Conservation (phyloP, 2,113 vertebrate genomes). For the Natator depressus region DNA sequence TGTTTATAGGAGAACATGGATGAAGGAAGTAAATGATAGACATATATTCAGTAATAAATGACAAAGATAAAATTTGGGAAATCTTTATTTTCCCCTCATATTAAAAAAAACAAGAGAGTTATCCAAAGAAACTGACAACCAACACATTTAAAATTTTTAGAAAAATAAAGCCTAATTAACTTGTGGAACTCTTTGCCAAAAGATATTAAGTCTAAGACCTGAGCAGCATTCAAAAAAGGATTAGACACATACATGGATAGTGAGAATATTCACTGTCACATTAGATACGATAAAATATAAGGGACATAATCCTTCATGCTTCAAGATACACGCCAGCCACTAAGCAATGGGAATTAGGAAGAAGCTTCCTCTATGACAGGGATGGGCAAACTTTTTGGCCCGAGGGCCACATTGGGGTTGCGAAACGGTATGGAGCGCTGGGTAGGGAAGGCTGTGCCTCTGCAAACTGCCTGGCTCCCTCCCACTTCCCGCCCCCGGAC, state of each 20-base stretch:
- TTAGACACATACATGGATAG: neutral
- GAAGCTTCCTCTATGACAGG: neutral
- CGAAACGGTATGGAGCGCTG: too few species aligned
- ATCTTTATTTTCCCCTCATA: neutral
- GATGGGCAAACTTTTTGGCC: too few species aligned
- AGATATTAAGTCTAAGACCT: neutral
- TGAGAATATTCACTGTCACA: neutral
- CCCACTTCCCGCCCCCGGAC: too few species aligned
- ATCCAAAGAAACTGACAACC: neutral
- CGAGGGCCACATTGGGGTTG: too few species aligned
- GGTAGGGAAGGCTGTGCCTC: too few species aligned
- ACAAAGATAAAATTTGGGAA: neutral
- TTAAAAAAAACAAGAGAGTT: too few species aligned
- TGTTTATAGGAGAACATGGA: neutral
- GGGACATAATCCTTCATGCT: neutral
- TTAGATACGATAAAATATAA: neutral
- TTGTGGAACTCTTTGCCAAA: neutral
- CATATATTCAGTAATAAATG: neutral
- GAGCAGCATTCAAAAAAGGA: neutral
- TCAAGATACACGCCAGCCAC: neutral
- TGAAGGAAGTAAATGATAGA: neutral
- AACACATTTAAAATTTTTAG: neutral
- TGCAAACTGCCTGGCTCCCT: too few species aligned
- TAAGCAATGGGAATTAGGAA: neutral
- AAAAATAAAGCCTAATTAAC: neutral